Percentiles rank a stretch among this genome's conserved stretches.
These are phyloP conservation scores for Nyctibius bracteatus DNA, from an alignment of 2,113 vertebrate species.

Conservation along the genomic window DNA sequence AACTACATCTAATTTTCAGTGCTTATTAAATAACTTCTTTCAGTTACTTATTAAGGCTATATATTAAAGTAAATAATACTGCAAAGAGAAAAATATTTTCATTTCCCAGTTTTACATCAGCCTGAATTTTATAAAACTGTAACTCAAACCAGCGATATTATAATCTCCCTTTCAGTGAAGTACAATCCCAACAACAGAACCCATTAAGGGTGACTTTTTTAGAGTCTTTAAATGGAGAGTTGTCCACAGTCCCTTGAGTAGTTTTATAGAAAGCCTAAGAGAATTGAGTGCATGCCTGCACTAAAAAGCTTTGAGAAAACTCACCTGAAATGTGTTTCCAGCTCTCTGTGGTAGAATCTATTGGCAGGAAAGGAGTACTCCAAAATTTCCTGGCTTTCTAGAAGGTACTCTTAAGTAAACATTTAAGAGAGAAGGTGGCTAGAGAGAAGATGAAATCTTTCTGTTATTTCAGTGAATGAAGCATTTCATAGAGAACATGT, in stretches of 20 bases:
- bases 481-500: not conserved
- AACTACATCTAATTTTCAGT: conserved; percentile 21
- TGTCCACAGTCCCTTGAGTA: not conserved
- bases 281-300: not conserved
- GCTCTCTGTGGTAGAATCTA: not conserved
- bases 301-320: not conserved
- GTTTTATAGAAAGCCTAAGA: not conserved
- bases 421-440: not conserved
- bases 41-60: conserved; percentile 40
- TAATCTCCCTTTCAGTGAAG: not conserved
- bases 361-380: not conserved
- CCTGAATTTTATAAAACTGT: not conserved
- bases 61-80: conserved; percentile 39
- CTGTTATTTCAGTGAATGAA: not conserved
- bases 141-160: not conserved
- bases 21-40: conserved; percentile 38
- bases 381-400: not conserved
- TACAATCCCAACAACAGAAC: not conserved
- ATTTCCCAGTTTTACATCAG: not conserved
- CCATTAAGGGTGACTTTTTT: not conserved
- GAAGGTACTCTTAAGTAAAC: not conserved
- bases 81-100: not conserved
- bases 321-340: not conserved
- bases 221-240: not conserved
- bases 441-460: not conserved